Evolutionary conservation across 53 echinoderm and acorn worm species (phyloP).

Genomic region (Astropecten irregularis): DNA sequence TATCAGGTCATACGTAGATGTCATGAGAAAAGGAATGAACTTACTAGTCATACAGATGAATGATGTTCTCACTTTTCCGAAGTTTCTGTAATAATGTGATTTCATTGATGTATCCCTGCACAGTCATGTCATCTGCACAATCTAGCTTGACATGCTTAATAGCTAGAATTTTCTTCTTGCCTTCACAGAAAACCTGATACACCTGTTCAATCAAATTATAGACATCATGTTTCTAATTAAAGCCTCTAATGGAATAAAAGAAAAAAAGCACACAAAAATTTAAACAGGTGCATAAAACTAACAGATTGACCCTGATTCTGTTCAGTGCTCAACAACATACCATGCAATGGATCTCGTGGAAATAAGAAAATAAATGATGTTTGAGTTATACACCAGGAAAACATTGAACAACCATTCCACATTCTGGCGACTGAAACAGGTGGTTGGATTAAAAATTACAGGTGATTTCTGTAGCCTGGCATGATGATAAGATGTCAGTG

Average conservation of each 20-base stretch:
- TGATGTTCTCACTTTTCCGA: slow-evolving; percentile 75
- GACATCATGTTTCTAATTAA: not conserved
- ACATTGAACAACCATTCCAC: no score
- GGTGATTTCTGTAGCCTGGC: no score
- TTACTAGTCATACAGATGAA: slow-evolving; percentile 92
- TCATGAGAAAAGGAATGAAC: no score
- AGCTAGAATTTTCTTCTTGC: slow-evolving; percentile 80
- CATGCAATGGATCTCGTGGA: no score
- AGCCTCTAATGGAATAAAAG: not conserved
- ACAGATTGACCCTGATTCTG: not conserved
- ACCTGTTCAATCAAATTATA: no score
- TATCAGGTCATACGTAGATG: no score
- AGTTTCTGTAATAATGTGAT: slow-evolving; percentile 84
- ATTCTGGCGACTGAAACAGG: no score
- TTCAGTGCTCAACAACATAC: not conserved
- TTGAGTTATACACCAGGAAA: no score
- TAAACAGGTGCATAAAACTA: not conserved
- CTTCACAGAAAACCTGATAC: slow-evolving; percentile 79
- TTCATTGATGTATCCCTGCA: slow-evolving; percentile 94
- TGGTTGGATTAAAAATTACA: no score
- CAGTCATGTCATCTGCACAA: slow-evolving; percentile 84
- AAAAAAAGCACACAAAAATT: not conserved
- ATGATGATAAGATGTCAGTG: no score
- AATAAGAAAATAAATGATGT: no score
- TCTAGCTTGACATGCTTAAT: slow-evolving; percentile 91